A percentile compares a stretch with the other conserved stretches of the same genome.
phyloP scores from a whole-genome alignment of 2,888 invertebrate genomes.

The Plusia festucae region DNA sequence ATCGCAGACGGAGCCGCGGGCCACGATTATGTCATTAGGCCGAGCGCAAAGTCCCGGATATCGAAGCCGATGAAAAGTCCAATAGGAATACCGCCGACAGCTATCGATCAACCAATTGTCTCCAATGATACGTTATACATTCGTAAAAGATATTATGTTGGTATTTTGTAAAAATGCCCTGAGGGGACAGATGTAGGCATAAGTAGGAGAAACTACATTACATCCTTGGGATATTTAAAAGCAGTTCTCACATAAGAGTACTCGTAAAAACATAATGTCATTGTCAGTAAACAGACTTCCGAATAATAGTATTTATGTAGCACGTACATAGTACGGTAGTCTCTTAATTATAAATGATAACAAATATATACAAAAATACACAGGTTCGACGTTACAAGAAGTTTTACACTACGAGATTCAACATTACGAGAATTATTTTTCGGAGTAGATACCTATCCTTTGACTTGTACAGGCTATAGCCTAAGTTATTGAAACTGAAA shows the following conservation, averaged over 20 bases:
- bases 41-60: slow-evolving; percentile 75
- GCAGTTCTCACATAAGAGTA: not conserved
- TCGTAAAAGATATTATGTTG: slow-evolving; percentile 34
- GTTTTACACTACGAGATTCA: no score
- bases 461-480: not conserved
- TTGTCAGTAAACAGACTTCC: not conserved
- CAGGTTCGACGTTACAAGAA: no score
- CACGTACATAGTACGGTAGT: not conserved
- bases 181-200: not conserved
- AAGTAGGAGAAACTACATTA: not conserved
- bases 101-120: slow-evolving; percentile 68
- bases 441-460: not conserved
- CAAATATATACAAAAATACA: no score
- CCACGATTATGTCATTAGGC: slow-evolving; percentile 83
- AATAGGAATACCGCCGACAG: slow-evolving; percentile 74
- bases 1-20: slow-evolving; percentile 76
- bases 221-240: not conserved
- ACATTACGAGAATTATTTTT: no score
- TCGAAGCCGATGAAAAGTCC: slow-evolving; percentile 74
- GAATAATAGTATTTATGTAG: not conserved
- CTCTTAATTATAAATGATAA: no score
- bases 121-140: slow-evolving; percentile 67
- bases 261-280: not conserved
- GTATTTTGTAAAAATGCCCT: slow-evolving; percentile 7
- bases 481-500: not conserved